Base-by-base conservation (phyloP, 2,113 vertebrate genomes). In the Laterallus jamaicensis region DNA sequence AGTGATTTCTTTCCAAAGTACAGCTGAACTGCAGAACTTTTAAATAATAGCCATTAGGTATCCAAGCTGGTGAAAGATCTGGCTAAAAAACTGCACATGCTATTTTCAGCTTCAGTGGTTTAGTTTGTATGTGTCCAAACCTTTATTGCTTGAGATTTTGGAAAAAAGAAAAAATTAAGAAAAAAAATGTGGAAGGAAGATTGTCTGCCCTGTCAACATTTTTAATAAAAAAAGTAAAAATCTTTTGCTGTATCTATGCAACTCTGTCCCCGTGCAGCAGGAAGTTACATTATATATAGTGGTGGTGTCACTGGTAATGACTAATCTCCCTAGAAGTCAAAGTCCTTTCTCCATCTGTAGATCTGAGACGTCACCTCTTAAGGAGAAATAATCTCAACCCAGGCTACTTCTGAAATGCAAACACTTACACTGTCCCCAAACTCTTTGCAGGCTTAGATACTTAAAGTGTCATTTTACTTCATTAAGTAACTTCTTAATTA, bases 291-390 rank as follows among this genome's bases (percentile, higher is more conserved):
- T 74, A 35, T 52, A 68, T 71, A 52, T 31, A 64, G 73, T 59
- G 64, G 71, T 77, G 80, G 55, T 88, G 60, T 73, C 90, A 5
- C 82, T 86, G 85, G 73, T 86, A 81, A 55, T 81, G 88, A 94
- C 86, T 90, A 86, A 92, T 88, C 64, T 78, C 2, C 2, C 73
- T 59, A 81, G 86, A 96, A 94, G 84, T 89, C 71, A 11, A 83
- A 91, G 87, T 91, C 87, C 55, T 91, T 63, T 70, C 69, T 90
- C 80, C 73, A 89, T 83, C 68, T 95, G 69, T 49, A 86, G 59
- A 93, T 64, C 13, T 3, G 22, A 93, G 81, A 84, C 63, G 86
- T 70, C 52, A 83, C 39, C 39, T 90, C 82, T 74, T 63, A 39
- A 70, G 56, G 69, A 90, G 55, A 84, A 86, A 71, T 70, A 83